phyloP scores from a whole-genome alignment of 2,888 invertebrate genomes.

The Encarsia formosa region DNA sequence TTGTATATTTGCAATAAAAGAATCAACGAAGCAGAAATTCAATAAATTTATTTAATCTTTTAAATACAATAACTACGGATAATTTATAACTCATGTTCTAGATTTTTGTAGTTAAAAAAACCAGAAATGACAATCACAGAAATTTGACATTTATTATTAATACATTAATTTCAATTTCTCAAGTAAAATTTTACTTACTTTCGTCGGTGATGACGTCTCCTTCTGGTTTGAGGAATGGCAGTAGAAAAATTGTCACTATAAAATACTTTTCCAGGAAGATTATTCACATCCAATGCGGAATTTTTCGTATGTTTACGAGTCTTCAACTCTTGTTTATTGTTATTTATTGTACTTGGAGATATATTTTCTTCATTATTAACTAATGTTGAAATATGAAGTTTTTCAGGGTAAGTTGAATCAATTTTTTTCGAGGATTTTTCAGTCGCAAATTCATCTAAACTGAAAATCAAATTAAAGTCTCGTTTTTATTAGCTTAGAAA shows the following conservation, averaged over 20 bases:
- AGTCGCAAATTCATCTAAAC: constrained; percentile 5
- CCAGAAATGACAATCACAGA: no score
- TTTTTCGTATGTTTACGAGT: neutral
- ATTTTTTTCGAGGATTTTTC: constrained; percentile 7
- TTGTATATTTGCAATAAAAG: no score
- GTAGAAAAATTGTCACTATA: constrained; percentile 22
- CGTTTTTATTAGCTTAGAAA: no score
- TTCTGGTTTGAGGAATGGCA: constrained; percentile 32
- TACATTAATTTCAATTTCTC: neutral
- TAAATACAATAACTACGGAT: no score
- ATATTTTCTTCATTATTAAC: neutral
- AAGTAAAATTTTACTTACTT: constrained; percentile 29
- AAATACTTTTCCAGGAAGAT: constrained; percentile 3
- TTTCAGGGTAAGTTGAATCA: neutral
- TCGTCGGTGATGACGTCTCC: constrained; percentile 42
- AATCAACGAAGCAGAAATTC: no score
- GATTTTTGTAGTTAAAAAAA: no score
- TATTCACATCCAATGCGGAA: neutral
- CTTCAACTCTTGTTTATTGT: neutral
- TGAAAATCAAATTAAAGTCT: constrained; percentile 11
- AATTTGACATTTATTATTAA: no score
- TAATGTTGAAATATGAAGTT: neutral
- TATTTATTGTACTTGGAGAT: constrained; percentile 1
- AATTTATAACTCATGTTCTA: no score
- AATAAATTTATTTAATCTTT: no score